Evolutionary conservation across 2,797 vertebrate genomes (phyloP), one percentile per base, ranked within the genome.

Genomic region (Setipinna tenuifilis): DNA sequence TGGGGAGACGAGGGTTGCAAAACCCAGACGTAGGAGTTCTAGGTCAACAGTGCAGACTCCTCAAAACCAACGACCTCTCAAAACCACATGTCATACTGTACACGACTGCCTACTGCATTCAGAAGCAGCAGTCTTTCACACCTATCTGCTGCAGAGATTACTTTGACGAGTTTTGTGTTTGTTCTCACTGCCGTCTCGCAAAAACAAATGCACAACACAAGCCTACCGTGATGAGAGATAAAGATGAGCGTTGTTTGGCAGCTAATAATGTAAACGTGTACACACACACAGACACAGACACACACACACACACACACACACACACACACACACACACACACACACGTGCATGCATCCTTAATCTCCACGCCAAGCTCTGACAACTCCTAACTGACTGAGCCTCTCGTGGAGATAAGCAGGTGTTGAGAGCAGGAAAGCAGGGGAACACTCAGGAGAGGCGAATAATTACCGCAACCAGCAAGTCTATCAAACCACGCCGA

Each of bases 11-110:
- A 61, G 35, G 54, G 28, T 62, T 78, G 35, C n/a, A 48, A 81
- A 81, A 82, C 62, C 81, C 14, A 23, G 46, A 50, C 23, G 25
- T 75, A 81, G 41, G 87, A 78, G 21, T 46, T 84, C 82, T 61
- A 83, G 86, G 87, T 71, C 81, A 85, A 17, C 61, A 46, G 61
- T 19, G 83, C 68, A 86, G 83, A 81, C 68, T 83, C 1, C 68
- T 62, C 85, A 65, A 78, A 41, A 81, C n/a, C 83, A 75, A 62
- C 17, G 6, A 25, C 16, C 85, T 14, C 65, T 71, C 28, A 16
- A 35, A 31, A 71, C 65, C 35, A 31, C 28, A 71, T 31, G 28
- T 35, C 65, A 71, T 2, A 31, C 65, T 54, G 50, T 54, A 10
- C 9, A 9, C 50, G 3, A 14, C 7, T 54, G 50, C 50, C 50